Base-by-base conservation (phyloP, 2,113 vertebrate species). In the Pantherophis guttatus region DNA sequence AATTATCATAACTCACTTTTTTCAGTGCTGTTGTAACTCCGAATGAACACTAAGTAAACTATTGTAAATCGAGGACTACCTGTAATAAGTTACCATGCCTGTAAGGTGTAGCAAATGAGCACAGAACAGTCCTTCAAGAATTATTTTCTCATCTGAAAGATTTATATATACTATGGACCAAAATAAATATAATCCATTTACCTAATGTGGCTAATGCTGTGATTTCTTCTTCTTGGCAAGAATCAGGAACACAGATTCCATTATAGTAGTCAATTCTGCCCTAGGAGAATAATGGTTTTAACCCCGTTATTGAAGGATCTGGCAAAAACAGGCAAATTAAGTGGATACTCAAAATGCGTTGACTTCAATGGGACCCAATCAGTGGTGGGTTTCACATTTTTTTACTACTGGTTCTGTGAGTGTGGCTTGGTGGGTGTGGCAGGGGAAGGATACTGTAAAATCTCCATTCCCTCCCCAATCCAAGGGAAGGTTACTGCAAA, bases 201-300 rank as follows among this genome's bases (percentile, higher is more conserved):
- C 98, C 97, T 33, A 96, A 85, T 90, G 94, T 87, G 59, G 98
- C 97, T 90, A 98, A 58, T 5, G 86, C 90, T 88, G 98, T 94
- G 65, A 98, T 97, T 0, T 98, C 98, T 12, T 97, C 97, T 92
- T 98, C 97, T 0, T 86, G 39, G 33, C 98, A 99, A 7, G 98
- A 98, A 94, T 98, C 97, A 52, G 98, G 98, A 75, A 98, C 97
- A 96, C 98, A 99, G 59, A 98, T 88, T 2, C 98, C 98, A 94
- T 98, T 97, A 62, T 97, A 98, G 94, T 98, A 98, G 75, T 97
- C 96, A 3, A 97, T 62, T 21, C 94, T 93, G 59, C 95, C 98
- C 98, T 99, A 55, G 44, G 91, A 87, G 93, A 48, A 94, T 88
- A 90, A 93, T 0, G 12, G 29, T 91, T 59, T 91, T 65, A 52